Conservation (phyloP, 1,140 invertebrate genomes). For the Tigriopus japonicus region DNA sequence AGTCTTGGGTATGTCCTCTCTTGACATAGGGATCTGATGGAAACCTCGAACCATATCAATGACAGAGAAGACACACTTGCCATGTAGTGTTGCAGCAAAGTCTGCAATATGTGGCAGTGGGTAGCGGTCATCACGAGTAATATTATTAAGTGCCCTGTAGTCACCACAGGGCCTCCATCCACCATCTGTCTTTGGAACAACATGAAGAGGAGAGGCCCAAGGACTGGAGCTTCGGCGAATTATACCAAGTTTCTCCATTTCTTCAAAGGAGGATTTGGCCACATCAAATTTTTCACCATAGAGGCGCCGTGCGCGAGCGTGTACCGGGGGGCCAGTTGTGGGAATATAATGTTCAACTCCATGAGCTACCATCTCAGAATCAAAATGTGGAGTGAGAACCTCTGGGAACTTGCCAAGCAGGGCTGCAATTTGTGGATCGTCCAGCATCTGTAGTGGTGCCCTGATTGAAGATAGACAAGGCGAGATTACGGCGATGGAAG, state of each 20-base stretch:
- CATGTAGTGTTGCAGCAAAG: slow-evolving; percentile 13
- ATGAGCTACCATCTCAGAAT: not conserved
- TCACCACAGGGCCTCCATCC: slow-evolving; percentile 27
- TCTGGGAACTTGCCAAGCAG: not conserved
- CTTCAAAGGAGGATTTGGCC: slow-evolving; percentile 17
- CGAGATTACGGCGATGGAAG: too few relatives aligned
- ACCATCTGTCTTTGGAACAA: slow-evolving; percentile 20
- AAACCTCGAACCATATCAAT: slow-evolving; percentile 19
- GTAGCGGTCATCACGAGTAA: slow-evolving; percentile 26
- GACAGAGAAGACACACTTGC: slow-evolving; percentile 14
- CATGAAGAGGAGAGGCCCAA: slow-evolving; percentile 19
- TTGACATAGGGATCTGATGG: slow-evolving; percentile 19
- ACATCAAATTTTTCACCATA: slow-evolving; percentile 13
- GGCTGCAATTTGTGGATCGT: not conserved
- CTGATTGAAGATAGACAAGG: not conserved
- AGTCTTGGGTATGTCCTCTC: slow-evolving; percentile 20
- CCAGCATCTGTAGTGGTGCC: not conserved
- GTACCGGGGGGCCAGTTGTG: slow-evolving; percentile 25
- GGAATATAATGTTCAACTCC: slow-evolving; percentile 11
- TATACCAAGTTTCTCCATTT: slow-evolving; percentile 12
- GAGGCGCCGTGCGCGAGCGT: slow-evolving; percentile 22
- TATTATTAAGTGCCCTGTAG: slow-evolving; percentile 27
- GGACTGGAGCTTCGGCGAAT: slow-evolving; percentile 18
- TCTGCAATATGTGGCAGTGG: slow-evolving; percentile 22
- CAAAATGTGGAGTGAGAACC: not conserved